phyloP scores from a whole-genome alignment of 2,113 vertebrate species.

The Dryoscopus gambensis region DNA sequence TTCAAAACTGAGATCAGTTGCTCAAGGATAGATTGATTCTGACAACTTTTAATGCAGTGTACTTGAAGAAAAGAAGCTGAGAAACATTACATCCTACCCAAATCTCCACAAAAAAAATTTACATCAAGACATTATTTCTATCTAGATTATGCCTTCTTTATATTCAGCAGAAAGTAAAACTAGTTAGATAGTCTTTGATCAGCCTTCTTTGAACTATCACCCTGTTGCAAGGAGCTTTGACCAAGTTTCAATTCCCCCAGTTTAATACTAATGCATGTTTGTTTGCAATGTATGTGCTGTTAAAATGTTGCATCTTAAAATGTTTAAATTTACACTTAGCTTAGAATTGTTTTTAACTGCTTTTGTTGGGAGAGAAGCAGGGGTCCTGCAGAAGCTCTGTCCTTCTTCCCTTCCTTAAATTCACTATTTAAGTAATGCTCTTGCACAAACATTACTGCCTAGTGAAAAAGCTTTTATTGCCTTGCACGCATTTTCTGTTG shows the following conservation, averaged over 20 bases:
- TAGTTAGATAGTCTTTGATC: not conserved
- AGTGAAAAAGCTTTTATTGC: not conserved
- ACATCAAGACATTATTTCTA: not conserved
- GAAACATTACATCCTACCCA: not conserved
- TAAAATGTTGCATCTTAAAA: not conserved
- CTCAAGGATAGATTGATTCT: not conserved
- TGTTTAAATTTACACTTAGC: not conserved
- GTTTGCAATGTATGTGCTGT: not conserved
- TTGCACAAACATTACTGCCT: not conserved
- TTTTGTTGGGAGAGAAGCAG: not conserved
- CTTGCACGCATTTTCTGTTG: not conserved
- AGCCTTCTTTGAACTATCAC: not conserved
- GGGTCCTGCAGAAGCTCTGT: not conserved
- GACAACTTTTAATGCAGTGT: not conserved
- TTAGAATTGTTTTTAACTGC: not conserved
- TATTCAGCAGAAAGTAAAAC: not conserved
- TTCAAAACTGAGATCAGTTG: not conserved
- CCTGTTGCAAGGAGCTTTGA: not conserved
- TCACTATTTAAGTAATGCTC: not conserved
- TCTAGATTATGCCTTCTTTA: not conserved
- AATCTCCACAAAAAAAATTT: not conserved
- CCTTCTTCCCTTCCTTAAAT: not conserved
- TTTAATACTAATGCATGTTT: not conserved
- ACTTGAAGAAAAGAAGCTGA: not conserved
- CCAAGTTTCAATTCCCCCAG: not conserved